A percentile compares a stretch with the other conserved stretches of the same genome.
These are phyloP conservation scores for Myotis lucifugus DNA, from an alignment of 2,113 vertebrate species.

Conservation along the genomic window DNA sequence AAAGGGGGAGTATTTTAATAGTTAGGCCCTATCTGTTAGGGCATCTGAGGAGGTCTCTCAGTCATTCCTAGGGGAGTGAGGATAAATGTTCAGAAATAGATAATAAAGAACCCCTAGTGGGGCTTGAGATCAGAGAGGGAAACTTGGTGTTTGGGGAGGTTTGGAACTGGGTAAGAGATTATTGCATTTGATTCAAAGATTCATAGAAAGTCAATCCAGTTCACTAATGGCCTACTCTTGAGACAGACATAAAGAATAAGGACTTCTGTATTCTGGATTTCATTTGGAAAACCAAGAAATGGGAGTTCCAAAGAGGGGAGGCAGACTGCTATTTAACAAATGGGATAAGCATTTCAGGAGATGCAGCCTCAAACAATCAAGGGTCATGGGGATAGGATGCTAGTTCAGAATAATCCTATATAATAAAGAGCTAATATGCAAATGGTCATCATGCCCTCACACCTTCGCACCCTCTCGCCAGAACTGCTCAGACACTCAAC, in stretches of 20 bases:
- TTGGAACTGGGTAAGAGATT: not conserved
- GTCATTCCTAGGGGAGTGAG: not conserved
- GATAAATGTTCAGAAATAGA: not conserved
- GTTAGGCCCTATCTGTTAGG: not conserved
- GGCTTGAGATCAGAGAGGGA: not conserved
- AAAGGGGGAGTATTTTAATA: not conserved
- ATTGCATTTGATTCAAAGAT: not conserved
- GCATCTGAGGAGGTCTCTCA: not conserved
- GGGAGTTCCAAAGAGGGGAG: not conserved
- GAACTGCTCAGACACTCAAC: no score
- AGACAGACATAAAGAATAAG: not conserved
- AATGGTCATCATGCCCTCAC: no score
- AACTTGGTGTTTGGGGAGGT: not conserved
- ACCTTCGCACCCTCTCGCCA: no score
- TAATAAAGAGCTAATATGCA: no score
- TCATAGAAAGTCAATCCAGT: not conserved
- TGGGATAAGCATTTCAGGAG: slow-evolving; percentile 36
- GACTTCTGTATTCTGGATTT: not conserved
- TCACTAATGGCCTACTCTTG: not conserved
- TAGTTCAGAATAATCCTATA: slow-evolving; percentile 22
- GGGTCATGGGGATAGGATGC: slow-evolving; percentile 24
- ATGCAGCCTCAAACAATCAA: slow-evolving; percentile 32
- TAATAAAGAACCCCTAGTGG: not conserved
- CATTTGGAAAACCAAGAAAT: slow-evolving; percentile 27
- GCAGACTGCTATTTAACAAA: not conserved